Evolutionary conservation across 2,888 invertebrate genomes (phyloP).

Genomic region (Ctena decussata): DNA sequence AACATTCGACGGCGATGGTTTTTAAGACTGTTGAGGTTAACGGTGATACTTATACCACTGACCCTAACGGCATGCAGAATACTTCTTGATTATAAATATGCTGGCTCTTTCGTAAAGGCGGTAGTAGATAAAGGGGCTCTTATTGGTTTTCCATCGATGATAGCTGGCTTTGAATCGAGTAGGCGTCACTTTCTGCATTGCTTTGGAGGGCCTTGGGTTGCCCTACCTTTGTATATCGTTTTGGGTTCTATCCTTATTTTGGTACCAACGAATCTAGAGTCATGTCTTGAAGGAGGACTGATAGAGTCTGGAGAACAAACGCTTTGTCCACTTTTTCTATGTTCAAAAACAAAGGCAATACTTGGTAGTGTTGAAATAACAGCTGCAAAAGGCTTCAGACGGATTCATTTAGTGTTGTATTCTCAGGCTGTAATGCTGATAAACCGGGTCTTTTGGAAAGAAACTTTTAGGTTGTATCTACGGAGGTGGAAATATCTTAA

Average conservation of each 20-base stretch:
- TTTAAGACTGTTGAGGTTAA: conserved; percentile 18
- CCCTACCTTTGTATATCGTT: conserved; percentile 22
- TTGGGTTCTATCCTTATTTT: conserved; percentile 31
- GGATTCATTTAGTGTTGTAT: conserved; percentile 13
- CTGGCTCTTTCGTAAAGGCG: neutral
- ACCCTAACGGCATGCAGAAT: conserved; percentile 7
- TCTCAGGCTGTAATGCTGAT: conserved; percentile 41
- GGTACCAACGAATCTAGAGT: conserved; percentile 34
- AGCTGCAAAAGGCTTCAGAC: conserved; percentile 31
- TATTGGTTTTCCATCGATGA: conserved; percentile 42
- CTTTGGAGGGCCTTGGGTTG: conserved; percentile 34
- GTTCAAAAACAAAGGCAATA: neutral
- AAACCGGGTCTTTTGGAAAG: conserved; percentile 37
- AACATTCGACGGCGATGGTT: neutral
- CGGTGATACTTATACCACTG: conserved; percentile 20
- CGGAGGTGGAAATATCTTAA: neutral
- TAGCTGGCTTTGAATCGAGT: conserved; percentile 21
- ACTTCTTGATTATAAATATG: conserved; percentile 25
- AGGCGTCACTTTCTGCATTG: conserved; percentile 17
- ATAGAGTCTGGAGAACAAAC: neutral
- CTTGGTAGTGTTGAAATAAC: conserved; percentile 6
- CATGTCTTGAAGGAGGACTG: conserved; percentile 18
- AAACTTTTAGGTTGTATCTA: neutral
- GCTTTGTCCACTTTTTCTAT: neutral
- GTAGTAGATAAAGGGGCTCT: conserved; percentile 36